These are phyloP conservation scores for Nomada flava DNA, from an alignment of 2,888 invertebrate species.

Conservation along the genomic window DNA sequence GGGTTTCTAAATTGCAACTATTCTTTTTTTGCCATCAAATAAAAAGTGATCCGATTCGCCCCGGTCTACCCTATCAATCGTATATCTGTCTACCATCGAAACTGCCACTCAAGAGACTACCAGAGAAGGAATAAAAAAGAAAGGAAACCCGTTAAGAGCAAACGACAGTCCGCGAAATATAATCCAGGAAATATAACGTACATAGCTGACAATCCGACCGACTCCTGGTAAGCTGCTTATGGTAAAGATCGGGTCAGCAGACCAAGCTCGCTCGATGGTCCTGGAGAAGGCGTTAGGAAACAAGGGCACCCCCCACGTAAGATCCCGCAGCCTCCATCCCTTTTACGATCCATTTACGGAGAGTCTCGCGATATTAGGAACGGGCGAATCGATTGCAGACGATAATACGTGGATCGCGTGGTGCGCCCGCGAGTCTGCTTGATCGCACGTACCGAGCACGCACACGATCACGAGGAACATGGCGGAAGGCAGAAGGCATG, in stretches of 20 bases:
- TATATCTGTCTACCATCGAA: not conserved
- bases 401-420: conserved; percentile 63
- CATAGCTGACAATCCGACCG: conserved; percentile 42
- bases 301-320: conserved; percentile 19
- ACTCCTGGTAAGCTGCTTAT: conserved; percentile 38
- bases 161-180: not conserved
- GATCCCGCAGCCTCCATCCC: conserved; percentile 67
- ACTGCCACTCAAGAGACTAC: not conserved
- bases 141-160: not conserved
- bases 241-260: conserved; percentile 44
- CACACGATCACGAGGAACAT: conserved; percentile 42
- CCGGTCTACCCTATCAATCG: not conserved
- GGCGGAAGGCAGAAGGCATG: conserved; percentile 69
- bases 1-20: no score
- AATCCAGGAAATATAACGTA: not conserved
- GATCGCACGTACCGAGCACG: conserved; percentile 40
- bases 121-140: not conserved
- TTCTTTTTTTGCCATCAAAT: no score
- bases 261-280: conserved; percentile 3
- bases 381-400: conserved; percentile 75
- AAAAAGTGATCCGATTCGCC: no score
- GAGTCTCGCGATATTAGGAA: conserved; percentile 78
- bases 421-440: not conserved
- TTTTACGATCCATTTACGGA: conserved; percentile 79
- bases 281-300: conserved; percentile 26